These are phyloP conservation scores for Gyps fulvus DNA, from an alignment of 2,113 vertebrate species.

Conservation along the genomic window DNA sequence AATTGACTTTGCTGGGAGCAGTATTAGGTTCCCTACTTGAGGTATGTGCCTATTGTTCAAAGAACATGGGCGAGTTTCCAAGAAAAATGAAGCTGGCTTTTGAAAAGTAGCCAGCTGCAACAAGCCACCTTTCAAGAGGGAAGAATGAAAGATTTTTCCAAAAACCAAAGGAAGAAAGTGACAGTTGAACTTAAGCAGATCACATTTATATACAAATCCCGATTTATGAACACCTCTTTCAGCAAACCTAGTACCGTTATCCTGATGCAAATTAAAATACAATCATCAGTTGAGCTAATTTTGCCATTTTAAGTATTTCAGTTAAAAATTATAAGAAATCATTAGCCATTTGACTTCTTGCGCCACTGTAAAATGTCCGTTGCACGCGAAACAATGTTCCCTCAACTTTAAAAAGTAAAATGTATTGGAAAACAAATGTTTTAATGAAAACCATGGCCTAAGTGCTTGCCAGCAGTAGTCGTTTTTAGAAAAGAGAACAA, in stretches of 20 bases:
- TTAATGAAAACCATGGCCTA: conserved; percentile 7
- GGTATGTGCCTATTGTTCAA: conserved; percentile 2
- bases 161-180: conserved; percentile 54
- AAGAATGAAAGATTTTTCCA: not conserved
- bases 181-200: conserved; percentile 38
- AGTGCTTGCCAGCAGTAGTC: not conserved
- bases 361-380: not conserved
- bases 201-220: not conserved
- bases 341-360: not conserved
- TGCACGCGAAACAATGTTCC: not conserved
- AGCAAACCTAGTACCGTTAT: conserved; percentile 3
- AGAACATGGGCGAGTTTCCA: not conserved
- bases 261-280: not conserved
- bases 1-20: not conserved
- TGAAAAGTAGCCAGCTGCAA: conserved; percentile 28
- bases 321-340: not conserved
- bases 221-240: conserved; percentile 8
- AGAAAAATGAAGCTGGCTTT: not conserved
- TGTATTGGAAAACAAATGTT: conserved; percentile 68
- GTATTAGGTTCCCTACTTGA: not conserved
- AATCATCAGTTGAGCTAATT: not conserved
- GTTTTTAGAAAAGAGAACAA: not conserved
- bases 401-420: conserved; percentile 44
- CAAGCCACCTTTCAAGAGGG: conserved; percentile 39
- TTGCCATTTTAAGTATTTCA: not conserved